Conservation (phyloP, 2,888 invertebrate species). For the Leucophenga maculata region DNA sequence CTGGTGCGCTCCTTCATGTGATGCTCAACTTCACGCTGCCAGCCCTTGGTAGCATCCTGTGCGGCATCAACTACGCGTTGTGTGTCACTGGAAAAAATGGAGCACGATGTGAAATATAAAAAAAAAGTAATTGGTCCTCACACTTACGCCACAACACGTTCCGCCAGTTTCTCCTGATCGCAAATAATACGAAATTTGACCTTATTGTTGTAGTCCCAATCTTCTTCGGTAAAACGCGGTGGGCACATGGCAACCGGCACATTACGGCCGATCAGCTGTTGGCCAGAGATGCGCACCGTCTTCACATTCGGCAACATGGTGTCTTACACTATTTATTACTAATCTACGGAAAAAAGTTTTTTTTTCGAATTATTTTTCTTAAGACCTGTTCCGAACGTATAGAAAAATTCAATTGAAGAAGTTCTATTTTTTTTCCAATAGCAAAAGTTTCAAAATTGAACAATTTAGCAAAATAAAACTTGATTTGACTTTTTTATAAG, state of each 20-base stretch:
- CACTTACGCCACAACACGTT: constrained; percentile 78
- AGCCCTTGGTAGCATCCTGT: constrained; percentile 79
- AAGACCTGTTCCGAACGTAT: no score
- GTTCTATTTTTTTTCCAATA: neutral
- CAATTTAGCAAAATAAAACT: neutral
- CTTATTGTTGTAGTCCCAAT: constrained; percentile 83
- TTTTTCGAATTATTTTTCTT: no score
- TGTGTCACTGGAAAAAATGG: constrained; percentile 72
- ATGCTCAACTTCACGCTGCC: constrained; percentile 85
- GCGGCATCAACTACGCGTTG: constrained; percentile 80
- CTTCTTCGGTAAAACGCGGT: constrained; percentile 77
- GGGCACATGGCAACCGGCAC: constrained; percentile 71
- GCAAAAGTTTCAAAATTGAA: neutral
- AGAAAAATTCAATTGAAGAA: no score
- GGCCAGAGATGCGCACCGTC: constrained; percentile 59
- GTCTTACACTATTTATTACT: neutral
- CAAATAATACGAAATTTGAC: constrained; percentile 81
- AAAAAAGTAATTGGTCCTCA: neutral
- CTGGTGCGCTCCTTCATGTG: constrained; percentile 85
- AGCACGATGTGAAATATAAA: neutral
- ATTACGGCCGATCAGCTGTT: constrained; percentile 65
- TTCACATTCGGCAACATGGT: constrained; percentile 66
- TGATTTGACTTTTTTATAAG: no score
- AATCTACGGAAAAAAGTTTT: neutral
- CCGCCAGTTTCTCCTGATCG: constrained; percentile 87